These are phyloP conservation scores for Acipenser ruthenus DNA, from an alignment of 2,797 vertebrate species.

Conservation along the genomic window DNA sequence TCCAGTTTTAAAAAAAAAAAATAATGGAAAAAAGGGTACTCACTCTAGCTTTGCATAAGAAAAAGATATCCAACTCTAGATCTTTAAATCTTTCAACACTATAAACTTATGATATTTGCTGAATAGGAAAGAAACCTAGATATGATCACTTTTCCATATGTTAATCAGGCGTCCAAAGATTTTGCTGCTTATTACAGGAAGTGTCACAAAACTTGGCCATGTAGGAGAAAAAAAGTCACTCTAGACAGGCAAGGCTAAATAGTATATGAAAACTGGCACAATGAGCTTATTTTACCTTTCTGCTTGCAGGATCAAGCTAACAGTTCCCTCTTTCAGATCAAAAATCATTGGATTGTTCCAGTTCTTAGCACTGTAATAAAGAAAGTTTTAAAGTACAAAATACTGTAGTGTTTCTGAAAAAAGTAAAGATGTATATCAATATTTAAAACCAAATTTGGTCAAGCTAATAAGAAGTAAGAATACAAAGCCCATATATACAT, in stretches of 20 bases:
- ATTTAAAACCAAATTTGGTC: too few species aligned
- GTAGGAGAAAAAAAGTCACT: slow-evolving; percentile 8
- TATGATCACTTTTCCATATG: slow-evolving; percentile 26
- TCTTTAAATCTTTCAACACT: too few species aligned
- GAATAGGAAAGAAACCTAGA: too few species aligned
- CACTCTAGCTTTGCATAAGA: too few species aligned
- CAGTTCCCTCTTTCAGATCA: slow-evolving; percentile 91
- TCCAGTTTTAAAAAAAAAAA: too few species aligned
- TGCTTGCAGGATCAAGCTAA: slow-evolving; percentile 88
- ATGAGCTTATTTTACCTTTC: slow-evolving; percentile 68
- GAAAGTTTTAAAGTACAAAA: background rate
- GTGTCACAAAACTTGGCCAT: slow-evolving; percentile 22
- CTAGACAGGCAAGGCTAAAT: slow-evolving; percentile 10
- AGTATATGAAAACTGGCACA: slow-evolving; percentile 7
- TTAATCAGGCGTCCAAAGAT: slow-evolving; percentile 20
- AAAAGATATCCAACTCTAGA: too few species aligned
- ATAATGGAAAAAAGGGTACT: too few species aligned
- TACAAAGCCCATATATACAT: too few species aligned
- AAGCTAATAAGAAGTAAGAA: too few species aligned
- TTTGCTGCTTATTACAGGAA: slow-evolving; percentile 18
- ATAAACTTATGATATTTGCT: too few species aligned
- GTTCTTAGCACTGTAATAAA: slow-evolving; percentile 74
- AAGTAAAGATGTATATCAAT: too few species aligned
- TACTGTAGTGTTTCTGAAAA: too few species aligned
- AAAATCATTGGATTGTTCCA: slow-evolving; percentile 98